A percentile compares a stretch with the other conserved stretches of the same genome.
phyloP scores from a whole-genome alignment of 2,888 invertebrate species.

The Globia sparganii region DNA sequence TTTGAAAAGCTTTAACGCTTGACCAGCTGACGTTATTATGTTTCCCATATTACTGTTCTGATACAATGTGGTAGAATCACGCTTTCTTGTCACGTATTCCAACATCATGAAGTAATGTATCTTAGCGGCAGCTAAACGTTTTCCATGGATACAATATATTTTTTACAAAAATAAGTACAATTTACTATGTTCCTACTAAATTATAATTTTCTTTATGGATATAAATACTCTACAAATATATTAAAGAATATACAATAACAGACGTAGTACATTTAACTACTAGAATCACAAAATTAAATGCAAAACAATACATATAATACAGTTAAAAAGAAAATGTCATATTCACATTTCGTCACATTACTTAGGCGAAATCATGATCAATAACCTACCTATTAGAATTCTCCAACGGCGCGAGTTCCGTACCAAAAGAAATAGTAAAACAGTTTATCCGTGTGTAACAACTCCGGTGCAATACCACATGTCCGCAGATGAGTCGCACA shows the following conservation, averaged over 20 bases:
- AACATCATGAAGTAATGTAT: slow-evolving; percentile 9
- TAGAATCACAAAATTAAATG: neutral
- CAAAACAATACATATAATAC: neutral
- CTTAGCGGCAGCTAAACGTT: slow-evolving; percentile 1
- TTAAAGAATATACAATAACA: neutral
- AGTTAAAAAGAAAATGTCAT: neutral
- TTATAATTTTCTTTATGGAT: too few relatives aligned
- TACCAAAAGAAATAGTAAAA: slow-evolving; percentile 59
- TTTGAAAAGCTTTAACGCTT: neutral
- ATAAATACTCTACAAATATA: neutral
- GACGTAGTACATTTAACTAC: neutral
- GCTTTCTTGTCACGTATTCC: slow-evolving; percentile 42
- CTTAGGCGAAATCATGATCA: slow-evolving; percentile 28
- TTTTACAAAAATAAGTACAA: neutral
- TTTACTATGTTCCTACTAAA: neutral
- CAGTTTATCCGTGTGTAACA: slow-evolving; percentile 59
- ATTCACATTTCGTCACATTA: neutral
- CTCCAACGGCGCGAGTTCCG: slow-evolving; percentile 36
- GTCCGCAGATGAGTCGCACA: slow-evolving; percentile 75
- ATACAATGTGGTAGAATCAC: slow-evolving; percentile 27
- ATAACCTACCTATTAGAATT: slow-evolving; percentile 40
- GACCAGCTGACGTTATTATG: neutral
- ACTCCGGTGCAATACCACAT: slow-evolving; percentile 77
- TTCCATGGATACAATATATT: neutral
- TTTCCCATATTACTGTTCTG: slow-evolving; percentile 23